Evolutionary conservation across 2,888 invertebrate genomes (phyloP).

Genomic region (Heteromyza rotundicornis): DNA sequence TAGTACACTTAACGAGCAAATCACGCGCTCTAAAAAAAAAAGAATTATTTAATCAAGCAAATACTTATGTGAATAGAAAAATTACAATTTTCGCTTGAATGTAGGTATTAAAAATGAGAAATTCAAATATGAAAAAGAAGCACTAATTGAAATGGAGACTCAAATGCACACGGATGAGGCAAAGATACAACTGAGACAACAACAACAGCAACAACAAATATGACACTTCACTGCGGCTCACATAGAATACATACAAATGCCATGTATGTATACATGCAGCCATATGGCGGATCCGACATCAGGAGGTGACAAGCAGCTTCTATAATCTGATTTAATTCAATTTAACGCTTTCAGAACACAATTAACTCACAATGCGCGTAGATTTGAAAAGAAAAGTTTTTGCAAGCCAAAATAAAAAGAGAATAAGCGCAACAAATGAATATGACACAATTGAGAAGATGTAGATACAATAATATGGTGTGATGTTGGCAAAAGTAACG

Average conservation of each 20-base stretch:
- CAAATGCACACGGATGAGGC: slow-evolving; percentile 14
- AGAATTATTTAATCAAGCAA: slow-evolving; percentile 21
- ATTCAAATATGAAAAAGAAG: slow-evolving; percentile 7
- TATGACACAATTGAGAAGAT: neutral
- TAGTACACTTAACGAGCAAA: slow-evolving; percentile 12
- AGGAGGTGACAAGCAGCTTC: slow-evolving; percentile 21
- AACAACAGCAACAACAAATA: neutral
- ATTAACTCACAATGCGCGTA: slow-evolving; percentile 23
- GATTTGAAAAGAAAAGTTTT: neutral
- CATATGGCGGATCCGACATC: neutral
- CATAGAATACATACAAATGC: neutral
- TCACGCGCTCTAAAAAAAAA: slow-evolving; percentile 12
- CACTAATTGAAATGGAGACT: slow-evolving; percentile 19
- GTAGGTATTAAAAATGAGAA: neutral
- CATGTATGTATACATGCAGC: neutral
- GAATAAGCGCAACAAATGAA: neutral
- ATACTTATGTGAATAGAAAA: neutral
- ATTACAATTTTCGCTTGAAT: neutral
- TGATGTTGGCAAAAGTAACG: no score
- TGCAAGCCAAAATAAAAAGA: no score
- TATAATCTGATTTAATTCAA: slow-evolving; percentile 38
- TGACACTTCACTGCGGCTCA: slow-evolving; percentile 7
- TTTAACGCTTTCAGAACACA: slow-evolving; percentile 35
- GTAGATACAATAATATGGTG: neutral
- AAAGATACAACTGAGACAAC: slow-evolving; percentile 7